Conservation (phyloP, 2,797 vertebrate genomes). For the Phataginus tetradactyla region DNA sequence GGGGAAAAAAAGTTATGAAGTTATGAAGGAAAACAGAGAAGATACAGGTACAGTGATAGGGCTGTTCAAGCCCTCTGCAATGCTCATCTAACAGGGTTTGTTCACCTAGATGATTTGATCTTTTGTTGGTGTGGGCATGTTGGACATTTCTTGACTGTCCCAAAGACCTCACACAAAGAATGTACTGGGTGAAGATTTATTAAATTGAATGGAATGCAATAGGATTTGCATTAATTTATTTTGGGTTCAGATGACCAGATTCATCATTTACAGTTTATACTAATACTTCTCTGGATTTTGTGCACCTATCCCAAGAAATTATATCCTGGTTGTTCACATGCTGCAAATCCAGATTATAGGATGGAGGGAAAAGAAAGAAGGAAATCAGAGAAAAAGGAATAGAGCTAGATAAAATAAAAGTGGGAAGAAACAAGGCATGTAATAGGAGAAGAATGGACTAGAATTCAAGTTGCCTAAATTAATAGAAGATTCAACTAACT, state of each 20-base stretch:
- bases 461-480: neutral
- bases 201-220: neutral
- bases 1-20: neutral
- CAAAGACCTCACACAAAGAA: neutral
- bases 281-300: neutral
- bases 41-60: neutral
- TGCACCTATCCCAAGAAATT: constrained; percentile 13
- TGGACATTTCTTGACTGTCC: neutral
- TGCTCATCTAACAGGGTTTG: neutral
- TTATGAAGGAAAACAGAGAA: neutral
- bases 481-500: neutral
- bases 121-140: neutral
- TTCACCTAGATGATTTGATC: neutral
- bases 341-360: neutral
- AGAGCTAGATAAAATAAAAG: neutral
- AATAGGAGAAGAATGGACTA: neutral
- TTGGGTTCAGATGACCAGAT: neutral
- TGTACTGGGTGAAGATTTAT: neutral
- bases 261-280: neutral
- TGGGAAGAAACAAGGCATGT: neutral
- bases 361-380: neutral
- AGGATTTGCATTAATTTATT: neutral
- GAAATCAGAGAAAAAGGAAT: neutral
- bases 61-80: neutral
- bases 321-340: neutral